These are phyloP conservation scores for Linnaemya vulpina DNA, from an alignment of 2,888 invertebrate species.

Conservation along the genomic window DNA sequence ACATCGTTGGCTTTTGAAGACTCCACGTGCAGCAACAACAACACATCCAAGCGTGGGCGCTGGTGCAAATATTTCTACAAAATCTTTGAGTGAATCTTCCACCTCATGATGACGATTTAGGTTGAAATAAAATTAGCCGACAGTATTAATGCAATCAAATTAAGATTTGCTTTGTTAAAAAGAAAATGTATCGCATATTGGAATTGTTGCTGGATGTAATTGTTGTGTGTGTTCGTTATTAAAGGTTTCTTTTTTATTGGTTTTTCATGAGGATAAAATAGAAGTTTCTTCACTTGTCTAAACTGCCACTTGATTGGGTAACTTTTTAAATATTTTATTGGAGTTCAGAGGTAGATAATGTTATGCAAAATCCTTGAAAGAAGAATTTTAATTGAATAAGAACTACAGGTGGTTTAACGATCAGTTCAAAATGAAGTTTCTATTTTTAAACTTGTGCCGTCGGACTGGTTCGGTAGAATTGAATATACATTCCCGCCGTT, in stretches of 20 bases:
- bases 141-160: slow-evolving; percentile 62
- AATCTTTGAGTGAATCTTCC: slow-evolving; percentile 51
- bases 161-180: slow-evolving; percentile 20
- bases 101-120: slow-evolving; percentile 60
- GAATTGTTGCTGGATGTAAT: slow-evolving; percentile 38
- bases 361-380: background rate
- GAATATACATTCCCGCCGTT: no score
- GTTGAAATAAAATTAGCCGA: slow-evolving; percentile 21
- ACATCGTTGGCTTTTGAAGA: slow-evolving; percentile 79
- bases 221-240: slow-evolving; percentile 50
- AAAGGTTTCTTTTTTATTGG: slow-evolving; percentile 66
- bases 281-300: slow-evolving; percentile 11
- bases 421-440: no score
- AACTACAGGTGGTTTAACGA: no score
- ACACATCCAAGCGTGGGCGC: background rate
- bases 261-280: slow-evolving; percentile 21
- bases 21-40: slow-evolving; percentile 73
- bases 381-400: no score
- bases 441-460: no score
- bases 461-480: no score
- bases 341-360: background rate
- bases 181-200: background rate
- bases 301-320: slow-evolving; percentile 51
- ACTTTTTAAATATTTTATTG: background rate
- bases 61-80: slow-evolving; percentile 41